Evolutionary conservation across 2,888 invertebrate species (phyloP).

Genomic region (Nowickia ferox): DNA sequence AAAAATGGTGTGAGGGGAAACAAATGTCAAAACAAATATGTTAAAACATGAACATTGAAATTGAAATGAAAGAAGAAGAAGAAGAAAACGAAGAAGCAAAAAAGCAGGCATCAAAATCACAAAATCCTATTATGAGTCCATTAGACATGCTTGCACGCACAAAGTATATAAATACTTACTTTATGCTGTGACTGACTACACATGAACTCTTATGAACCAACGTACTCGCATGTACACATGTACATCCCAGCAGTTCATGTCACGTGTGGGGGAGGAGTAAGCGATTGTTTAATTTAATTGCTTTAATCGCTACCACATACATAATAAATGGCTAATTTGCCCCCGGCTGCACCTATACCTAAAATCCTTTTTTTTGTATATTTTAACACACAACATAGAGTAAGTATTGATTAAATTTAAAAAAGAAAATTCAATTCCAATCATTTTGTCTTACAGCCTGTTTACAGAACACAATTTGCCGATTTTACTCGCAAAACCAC

Average conservation of each 20-base stretch:
- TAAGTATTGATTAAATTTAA: too few relatives aligned
- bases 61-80: constrained; percentile 48
- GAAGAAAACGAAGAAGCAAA: constrained; percentile 38
- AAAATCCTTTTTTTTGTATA: too few relatives aligned
- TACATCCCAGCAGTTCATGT: neutral
- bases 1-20: neutral
- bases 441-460: too few relatives aligned
- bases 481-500: too few relatives aligned
- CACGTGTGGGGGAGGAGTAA: neutral
- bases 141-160: constrained; percentile 77
- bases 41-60: constrained; percentile 48
- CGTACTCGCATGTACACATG: too few relatives aligned
- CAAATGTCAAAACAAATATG: constrained; percentile 55
- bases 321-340: too few relatives aligned
- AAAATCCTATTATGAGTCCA: constrained; percentile 81
- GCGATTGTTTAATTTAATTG: neutral
- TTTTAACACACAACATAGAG: too few relatives aligned
- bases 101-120: constrained; percentile 74
- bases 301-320: neutral
- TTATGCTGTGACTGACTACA: neutral
- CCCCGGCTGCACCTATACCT: too few relatives aligned
- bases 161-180: constrained; percentile 69
- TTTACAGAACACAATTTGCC: too few relatives aligned
- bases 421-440: too few relatives aligned
- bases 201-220: constrained; percentile 22